These are phyloP conservation scores for zebrafish (Danio rerio) DNA, from an alignment of 2,113 vertebrate genomes.

Conservation along the genomic window DNA sequence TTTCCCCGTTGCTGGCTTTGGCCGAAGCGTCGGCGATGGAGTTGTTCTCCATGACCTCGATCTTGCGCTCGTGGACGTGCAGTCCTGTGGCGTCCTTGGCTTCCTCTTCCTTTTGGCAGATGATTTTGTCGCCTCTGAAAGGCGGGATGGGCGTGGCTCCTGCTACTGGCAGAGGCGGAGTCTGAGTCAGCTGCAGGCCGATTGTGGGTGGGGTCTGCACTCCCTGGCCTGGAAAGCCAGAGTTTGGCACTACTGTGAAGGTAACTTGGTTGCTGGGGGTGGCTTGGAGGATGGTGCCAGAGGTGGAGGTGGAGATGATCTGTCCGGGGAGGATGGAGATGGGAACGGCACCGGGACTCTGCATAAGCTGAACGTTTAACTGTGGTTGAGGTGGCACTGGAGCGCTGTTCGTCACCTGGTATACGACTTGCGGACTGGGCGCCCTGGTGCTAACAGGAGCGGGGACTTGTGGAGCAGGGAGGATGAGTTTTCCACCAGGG, in stretches of 20 bases:
- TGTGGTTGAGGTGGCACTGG: conserved; percentile 84
- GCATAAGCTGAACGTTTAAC: conserved; percentile 94
- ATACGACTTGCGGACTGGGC: conserved; percentile 92
- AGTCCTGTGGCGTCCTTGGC: conserved; percentile 98
- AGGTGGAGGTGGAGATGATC: conserved; percentile 88
- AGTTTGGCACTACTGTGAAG: conserved; percentile 98
- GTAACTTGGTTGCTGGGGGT: conserved; percentile 93
- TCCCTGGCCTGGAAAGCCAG: conserved; percentile 92
- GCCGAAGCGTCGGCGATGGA: conserved; percentile 82
- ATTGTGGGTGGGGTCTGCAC: conserved; percentile 81
- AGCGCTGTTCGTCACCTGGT: conserved; percentile 89
- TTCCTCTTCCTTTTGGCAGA: conserved; percentile 99
- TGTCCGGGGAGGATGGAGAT: conserved; percentile 93
- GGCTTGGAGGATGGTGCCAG: conserved; percentile 93
- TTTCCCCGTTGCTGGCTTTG: conserved; percentile 93
- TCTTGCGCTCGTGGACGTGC: conserved; percentile 96
- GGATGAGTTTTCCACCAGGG: conserved; percentile 96
- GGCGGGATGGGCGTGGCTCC: conserved; percentile 83
- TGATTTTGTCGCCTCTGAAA: conserved; percentile 98
- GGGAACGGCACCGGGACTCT: conserved; percentile 87
- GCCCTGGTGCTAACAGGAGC: conserved; percentile 88
- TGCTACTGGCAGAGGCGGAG: conserved; percentile 77
- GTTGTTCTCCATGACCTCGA: conserved; percentile 99
- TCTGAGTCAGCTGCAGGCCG: conserved; percentile 85
- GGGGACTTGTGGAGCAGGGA: conserved; percentile 96